Conservation (phyloP, 2,113 vertebrate species). For the Condylura cristata region DNA sequence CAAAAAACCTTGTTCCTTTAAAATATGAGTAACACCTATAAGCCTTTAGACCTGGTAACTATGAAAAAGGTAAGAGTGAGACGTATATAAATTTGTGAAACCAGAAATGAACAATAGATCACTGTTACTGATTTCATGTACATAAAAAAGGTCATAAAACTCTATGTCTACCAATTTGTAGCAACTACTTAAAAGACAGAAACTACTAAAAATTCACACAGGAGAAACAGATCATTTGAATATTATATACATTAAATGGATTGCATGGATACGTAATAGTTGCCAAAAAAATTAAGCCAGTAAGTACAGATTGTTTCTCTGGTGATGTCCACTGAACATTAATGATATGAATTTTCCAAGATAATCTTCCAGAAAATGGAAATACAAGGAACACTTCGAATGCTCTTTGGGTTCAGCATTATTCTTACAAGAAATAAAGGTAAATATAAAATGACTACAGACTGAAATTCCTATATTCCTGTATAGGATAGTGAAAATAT, state of each 20-base stretch:
- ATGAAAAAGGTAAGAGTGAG: background rate
- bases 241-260: background rate
- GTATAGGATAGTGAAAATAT: background rate
- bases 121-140: background rate
- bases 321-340: background rate
- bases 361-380: background rate
- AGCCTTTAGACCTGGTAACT: background rate
- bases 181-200: background rate
- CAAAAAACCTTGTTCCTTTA: background rate
- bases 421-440: background rate
- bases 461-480: background rate
- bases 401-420: background rate
- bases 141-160: background rate
- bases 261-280: background rate
- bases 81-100: background rate
- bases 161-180: background rate
- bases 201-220: background rate
- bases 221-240: background rate
- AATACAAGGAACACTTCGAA: background rate
- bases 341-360: background rate
- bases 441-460: background rate
- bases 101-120: background rate
- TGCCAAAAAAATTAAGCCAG: background rate
- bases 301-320: background rate
- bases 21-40: background rate